phyloP scores from a whole-genome alignment of 2,797 vertebrate species.

The Basileuterus tristriatus region DNA sequence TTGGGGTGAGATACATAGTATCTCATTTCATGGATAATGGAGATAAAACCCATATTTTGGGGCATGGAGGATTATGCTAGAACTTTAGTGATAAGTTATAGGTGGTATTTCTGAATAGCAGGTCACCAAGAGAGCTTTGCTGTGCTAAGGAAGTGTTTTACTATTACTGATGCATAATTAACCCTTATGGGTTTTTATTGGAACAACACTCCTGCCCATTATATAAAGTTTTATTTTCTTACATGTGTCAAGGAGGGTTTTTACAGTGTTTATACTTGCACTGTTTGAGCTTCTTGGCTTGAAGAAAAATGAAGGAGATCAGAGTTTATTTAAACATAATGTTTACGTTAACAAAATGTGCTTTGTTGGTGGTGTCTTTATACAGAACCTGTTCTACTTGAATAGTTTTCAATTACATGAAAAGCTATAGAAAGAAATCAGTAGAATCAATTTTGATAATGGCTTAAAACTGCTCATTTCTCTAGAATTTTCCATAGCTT shows the following conservation, averaged over 20 bases:
- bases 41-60: neutral
- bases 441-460: neutral
- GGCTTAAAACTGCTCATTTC: neutral
- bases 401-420: neutral
- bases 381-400: neutral
- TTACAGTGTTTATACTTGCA: neutral
- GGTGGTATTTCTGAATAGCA: neutral
- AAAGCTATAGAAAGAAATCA: neutral
- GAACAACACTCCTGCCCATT: neutral
- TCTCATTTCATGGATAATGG: neutral
- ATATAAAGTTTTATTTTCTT: neutral
- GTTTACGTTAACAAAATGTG: neutral
- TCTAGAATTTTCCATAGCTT: neutral
- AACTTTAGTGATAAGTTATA: accelerated
- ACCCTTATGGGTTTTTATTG: neutral
- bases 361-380: neutral
- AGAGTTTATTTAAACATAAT: neutral
- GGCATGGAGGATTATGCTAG: neutral
- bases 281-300: neutral
- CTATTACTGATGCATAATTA: neutral
- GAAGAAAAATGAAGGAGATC: neutral
- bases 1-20: accelerated
- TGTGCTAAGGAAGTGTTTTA: neutral
- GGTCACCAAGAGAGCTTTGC: neutral
- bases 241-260: neutral